Conservation (phyloP, 2,888 invertebrate genomes). For the Tribolium freemani region DNA sequence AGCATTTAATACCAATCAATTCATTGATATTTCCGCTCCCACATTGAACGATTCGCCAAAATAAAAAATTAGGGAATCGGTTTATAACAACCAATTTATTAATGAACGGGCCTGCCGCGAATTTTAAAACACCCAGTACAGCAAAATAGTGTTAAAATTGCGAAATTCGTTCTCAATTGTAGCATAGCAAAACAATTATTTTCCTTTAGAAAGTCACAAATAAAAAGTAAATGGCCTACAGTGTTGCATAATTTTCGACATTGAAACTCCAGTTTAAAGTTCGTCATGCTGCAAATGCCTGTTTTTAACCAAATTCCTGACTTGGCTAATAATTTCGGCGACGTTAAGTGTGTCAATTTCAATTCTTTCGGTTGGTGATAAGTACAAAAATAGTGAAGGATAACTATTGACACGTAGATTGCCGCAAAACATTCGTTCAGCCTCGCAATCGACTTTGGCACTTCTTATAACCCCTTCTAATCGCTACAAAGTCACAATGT, state of each 20-base stretch:
- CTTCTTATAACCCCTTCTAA: conserved; percentile 72
- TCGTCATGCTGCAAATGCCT: conserved; percentile 52
- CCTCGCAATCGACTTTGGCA: conserved; percentile 79
- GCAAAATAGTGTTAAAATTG: background rate
- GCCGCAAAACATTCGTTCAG: conserved; percentile 70
- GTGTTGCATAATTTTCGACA: too few species aligned
- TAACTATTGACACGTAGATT: conserved; percentile 72
- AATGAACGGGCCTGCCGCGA: too few species aligned
- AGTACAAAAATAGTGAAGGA: conserved; percentile 73
- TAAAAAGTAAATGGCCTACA: too few species aligned
- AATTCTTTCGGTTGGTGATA: conserved; percentile 58
- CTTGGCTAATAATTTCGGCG: conserved; percentile 47
- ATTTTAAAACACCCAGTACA: too few species aligned
- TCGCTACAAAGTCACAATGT: conserved; percentile 58
- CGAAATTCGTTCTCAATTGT: background rate
- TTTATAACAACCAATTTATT: too few species aligned
- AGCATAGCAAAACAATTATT: background rate
- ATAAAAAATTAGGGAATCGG: too few species aligned
- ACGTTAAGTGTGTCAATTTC: conserved; percentile 56
- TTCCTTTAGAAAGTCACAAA: background rate
- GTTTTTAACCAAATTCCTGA: conserved; percentile 49
- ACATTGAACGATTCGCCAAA: too few species aligned
- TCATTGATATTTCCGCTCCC: too few species aligned
- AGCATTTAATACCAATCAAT: too few species aligned
- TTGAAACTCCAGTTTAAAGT: conserved; percentile 40